Evolutionary conservation across 1,140 invertebrate species (phyloP).

Genomic region (Maniola jurtina): DNA sequence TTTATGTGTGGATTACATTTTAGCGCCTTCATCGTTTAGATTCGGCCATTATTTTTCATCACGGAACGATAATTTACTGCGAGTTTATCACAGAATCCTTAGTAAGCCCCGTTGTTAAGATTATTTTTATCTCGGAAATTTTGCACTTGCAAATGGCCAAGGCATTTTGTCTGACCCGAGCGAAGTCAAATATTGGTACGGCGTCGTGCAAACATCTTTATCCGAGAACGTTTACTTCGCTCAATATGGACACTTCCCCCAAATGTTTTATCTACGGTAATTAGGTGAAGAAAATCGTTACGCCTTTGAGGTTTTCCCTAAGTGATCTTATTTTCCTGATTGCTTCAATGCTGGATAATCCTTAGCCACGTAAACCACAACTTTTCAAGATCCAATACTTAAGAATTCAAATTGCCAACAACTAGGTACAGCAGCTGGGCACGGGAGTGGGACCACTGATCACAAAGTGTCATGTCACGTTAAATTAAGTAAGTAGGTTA

Average conservation of each 20-base stretch:
- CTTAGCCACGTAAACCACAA: no score
- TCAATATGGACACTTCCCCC: constrained; percentile 46
- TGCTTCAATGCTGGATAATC: no score
- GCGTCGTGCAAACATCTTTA: constrained; percentile 63
- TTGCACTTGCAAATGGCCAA: constrained; percentile 72
- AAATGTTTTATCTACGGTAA: constrained; percentile 28
- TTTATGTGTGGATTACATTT: neutral
- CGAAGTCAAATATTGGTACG: constrained; percentile 70
- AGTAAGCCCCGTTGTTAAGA: constrained; percentile 57
- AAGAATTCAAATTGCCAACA: no score
- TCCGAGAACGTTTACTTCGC: constrained; percentile 61
- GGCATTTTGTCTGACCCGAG: constrained; percentile 63
- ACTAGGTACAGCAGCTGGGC: no score
- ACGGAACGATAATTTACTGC: constrained; percentile 40
- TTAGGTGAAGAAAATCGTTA: constrained; percentile 15
- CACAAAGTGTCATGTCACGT: no score
- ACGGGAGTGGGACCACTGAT: no score
- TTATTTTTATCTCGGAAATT: constrained; percentile 76
- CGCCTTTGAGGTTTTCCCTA: neutral
- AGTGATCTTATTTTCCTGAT: neutral
- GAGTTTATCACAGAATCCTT: constrained; percentile 60
- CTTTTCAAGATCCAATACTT: no score
- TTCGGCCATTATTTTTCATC: constrained; percentile 19
- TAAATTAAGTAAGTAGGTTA: no score
- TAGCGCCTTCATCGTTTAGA: constrained; percentile 3